A percentile compares a stretch with the other conserved stretches of the same genome.
Conservation (phyloP, 2,888 invertebrate genomes). For the Biston betularia region DNA sequence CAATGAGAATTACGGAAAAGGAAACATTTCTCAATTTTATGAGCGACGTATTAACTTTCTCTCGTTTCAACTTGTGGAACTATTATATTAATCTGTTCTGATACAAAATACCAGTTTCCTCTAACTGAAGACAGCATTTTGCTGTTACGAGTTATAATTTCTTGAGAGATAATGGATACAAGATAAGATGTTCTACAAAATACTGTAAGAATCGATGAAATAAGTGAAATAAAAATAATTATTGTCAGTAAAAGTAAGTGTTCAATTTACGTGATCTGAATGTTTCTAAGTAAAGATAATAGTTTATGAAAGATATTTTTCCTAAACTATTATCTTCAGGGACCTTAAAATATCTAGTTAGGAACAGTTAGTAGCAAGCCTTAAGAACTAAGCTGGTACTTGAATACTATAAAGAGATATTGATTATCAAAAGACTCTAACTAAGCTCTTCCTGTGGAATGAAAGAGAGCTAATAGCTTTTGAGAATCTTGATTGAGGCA, state of each 20-base stretch:
- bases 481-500: slow-evolving; percentile 6
- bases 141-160: slow-evolving; percentile 14
- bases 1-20: slow-evolving; percentile 24
- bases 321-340: background rate
- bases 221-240: background rate
- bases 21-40: slow-evolving; percentile 28
- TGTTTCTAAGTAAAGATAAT: background rate
- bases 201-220: background rate
- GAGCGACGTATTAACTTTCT: slow-evolving; percentile 27
- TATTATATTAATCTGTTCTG: slow-evolving; percentile 23
- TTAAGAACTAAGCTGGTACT: slow-evolving; percentile 22
- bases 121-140: slow-evolving; percentile 20
- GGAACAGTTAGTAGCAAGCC: background rate
- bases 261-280: background rate
- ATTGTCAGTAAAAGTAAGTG: background rate
- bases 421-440: slow-evolving; percentile 32
- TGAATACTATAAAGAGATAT: slow-evolving; percentile 26
- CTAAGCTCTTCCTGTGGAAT: slow-evolving; percentile 36
- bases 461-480: slow-evolving; percentile 24
- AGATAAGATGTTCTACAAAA: slow-evolving; percentile 2
- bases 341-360: background rate
- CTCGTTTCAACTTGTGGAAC: slow-evolving; percentile 18
- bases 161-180: slow-evolving; percentile 3
- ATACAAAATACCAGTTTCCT: slow-evolving; percentile 30
- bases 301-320: background rate